Evolutionary conservation across 2,113 vertebrate genomes (phyloP).

Genomic region (Ageneiosus marmoratus): DNA sequence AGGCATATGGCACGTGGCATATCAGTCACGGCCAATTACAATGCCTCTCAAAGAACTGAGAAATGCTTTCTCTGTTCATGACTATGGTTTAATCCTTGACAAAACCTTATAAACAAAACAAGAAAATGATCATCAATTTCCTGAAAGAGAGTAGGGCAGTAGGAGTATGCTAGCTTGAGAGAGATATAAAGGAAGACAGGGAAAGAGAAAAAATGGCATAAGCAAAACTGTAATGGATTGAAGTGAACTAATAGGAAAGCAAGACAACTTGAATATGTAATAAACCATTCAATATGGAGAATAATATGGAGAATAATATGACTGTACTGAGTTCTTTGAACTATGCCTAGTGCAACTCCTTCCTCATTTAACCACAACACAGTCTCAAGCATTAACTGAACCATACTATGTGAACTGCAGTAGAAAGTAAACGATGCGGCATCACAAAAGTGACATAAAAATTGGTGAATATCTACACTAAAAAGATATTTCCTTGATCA

Average conservation of each 20-base stretch:
- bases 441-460: neutral
- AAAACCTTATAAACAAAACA: neutral
- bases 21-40: constrained; percentile 33
- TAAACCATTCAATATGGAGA: neutral
- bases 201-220: neutral
- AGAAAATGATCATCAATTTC: neutral
- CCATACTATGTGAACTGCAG: neutral
- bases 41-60: neutral
- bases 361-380: neutral
- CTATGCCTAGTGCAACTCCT: neutral
- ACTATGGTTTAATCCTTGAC: neutral
- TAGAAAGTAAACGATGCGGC: neutral
- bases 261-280: neutral
- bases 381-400: neutral
- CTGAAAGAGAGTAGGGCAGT: neutral
- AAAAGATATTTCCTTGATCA: neutral
- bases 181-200: neutral
- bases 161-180: neutral
- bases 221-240: neutral
- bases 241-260: neutral
- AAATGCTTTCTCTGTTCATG: neutral
- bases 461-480: neutral
- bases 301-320: neutral
- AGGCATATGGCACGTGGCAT: constrained; percentile 9
- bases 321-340: neutral